Base-by-base conservation (phyloP, 2,113 vertebrate species). In the Plectropomus leopardus region DNA sequence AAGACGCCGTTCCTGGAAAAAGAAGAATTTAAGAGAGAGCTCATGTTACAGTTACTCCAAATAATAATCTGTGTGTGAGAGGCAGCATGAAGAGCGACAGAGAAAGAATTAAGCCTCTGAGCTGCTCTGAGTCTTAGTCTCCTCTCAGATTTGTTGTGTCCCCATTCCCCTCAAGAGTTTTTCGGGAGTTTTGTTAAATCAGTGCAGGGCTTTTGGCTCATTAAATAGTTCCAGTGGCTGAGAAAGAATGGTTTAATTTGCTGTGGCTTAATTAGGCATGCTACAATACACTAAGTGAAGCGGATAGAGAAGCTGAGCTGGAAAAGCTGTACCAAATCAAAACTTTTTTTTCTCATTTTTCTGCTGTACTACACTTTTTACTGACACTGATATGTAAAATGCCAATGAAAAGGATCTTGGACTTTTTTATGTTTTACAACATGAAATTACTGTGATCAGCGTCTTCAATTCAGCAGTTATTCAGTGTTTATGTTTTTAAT, bases 1-100 rank as follows among this genome's bases (percentile, higher is more conserved):
- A 80, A 98, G 95, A 78, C 97, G 93, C 19, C 96, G 94, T 63
- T 98, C 97, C 96, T 98, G 93, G 7, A 84, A 75, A 8, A 81
- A 72, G n/a, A 72, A 78, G n/a, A 72, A 78, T 50, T 16, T 24
- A 73, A 66, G 10, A 78, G 24, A 70, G 13, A 44, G 34, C 7
- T 66, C 8, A n/a, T 48, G 28, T 68, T 45, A 58, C 17, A 57
- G 34, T 36, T 34, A 57, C 66, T 63, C n/a, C 8, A 55, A 28
- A 80, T 59, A 44, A 40, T 40, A 11, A 64, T 34, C 9, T 44
- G 26, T 74, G 44, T 28, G 47, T 61, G 73, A 32, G 53, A 17
- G 32, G 11, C 13, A 34, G 51, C 34, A n/a, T 64, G 23, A 36
- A 14, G n/a, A 73, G 65, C 2, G 0, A 55, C 34, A 76, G 24